phyloP scores from a whole-genome alignment of 2,888 invertebrate species.

The Conchocele bisecta region DNA sequence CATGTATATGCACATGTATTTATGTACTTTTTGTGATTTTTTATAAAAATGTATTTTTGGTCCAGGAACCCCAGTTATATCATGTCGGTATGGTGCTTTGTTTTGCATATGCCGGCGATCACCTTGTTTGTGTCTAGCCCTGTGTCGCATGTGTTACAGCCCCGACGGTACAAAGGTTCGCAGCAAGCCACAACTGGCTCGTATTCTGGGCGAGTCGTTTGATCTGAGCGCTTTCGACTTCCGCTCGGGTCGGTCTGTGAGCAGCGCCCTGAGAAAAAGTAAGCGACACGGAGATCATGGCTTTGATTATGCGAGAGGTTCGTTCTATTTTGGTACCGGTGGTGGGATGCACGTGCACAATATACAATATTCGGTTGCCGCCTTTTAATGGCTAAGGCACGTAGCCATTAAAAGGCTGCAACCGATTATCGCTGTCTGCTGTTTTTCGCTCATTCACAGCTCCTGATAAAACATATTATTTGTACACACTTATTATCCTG shows the following conservation, averaged over 20 bases:
- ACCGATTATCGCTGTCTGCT: too few species aligned
- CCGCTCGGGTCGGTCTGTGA: slow-evolving; percentile 88
- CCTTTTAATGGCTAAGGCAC: neutral
- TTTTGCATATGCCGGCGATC: too few species aligned
- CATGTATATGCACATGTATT: too few species aligned
- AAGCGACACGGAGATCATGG: slow-evolving; percentile 87
- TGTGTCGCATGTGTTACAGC: slow-evolving; percentile 85
- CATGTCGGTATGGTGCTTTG: too few species aligned
- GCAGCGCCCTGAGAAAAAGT: slow-evolving; percentile 86
- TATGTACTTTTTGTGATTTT: too few species aligned
- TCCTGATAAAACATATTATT: too few species aligned
- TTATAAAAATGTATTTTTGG: too few species aligned
- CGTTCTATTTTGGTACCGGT: slow-evolving; percentile 46
- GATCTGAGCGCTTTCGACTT: slow-evolving; percentile 93
- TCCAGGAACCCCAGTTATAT: too few species aligned
- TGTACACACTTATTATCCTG: too few species aligned
- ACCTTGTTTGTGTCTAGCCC: too few species aligned
- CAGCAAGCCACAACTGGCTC: slow-evolving; percentile 91
- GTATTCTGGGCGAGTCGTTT: slow-evolving; percentile 90
- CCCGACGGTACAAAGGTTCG: slow-evolving; percentile 92
- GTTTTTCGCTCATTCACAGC: too few species aligned
- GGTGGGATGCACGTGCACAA: neutral
- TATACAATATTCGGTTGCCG: neutral
- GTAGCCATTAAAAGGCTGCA: neutral
- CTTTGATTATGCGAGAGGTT: slow-evolving; percentile 86